These are phyloP conservation scores for Drosophila peninsularis DNA, from an alignment of 2,888 invertebrate species.

Conservation along the genomic window DNA sequence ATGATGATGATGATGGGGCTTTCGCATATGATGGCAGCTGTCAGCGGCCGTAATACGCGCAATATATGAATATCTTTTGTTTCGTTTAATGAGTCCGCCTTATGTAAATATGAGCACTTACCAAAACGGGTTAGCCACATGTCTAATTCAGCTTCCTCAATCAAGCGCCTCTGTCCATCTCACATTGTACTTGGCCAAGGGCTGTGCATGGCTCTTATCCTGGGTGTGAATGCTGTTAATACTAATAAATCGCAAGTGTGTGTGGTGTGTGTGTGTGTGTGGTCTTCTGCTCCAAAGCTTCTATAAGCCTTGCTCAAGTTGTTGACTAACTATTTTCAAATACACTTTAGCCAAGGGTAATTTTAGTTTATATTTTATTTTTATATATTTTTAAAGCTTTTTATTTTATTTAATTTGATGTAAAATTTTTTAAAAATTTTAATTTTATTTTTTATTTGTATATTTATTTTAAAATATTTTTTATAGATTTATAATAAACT, in stretches of 20 bases:
- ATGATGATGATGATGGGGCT: conserved; percentile 31
- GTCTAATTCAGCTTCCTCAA: conserved; percentile 40
- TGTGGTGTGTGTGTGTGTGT: background rate
- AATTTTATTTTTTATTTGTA: no score
- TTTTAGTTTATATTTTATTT: background rate
- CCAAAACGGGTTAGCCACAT: conserved; percentile 31
- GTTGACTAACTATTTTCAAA: background rate
- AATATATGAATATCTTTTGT: conserved; percentile 37
- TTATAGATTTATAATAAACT: no score
- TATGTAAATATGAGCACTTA: conserved; percentile 42
- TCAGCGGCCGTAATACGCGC: conserved; percentile 57
- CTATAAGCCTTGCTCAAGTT: background rate
- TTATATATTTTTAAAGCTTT: background rate
- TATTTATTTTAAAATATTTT: no score
- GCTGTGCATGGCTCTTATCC: background rate
- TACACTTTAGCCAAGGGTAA: background rate
- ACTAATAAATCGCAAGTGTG: conserved; percentile 4
- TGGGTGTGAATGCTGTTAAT: background rate
- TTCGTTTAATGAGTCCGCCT: conserved; percentile 33
- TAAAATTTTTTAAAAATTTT: no score
- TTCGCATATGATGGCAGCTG: conserved; percentile 70
- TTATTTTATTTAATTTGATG: background rate
- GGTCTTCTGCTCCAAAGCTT: background rate
- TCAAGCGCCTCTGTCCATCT: background rate
- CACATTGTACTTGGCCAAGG: background rate